These are phyloP conservation scores for Drosophila biarmipes DNA, from an alignment of 1,140 invertebrate species.

Conservation along the genomic window DNA sequence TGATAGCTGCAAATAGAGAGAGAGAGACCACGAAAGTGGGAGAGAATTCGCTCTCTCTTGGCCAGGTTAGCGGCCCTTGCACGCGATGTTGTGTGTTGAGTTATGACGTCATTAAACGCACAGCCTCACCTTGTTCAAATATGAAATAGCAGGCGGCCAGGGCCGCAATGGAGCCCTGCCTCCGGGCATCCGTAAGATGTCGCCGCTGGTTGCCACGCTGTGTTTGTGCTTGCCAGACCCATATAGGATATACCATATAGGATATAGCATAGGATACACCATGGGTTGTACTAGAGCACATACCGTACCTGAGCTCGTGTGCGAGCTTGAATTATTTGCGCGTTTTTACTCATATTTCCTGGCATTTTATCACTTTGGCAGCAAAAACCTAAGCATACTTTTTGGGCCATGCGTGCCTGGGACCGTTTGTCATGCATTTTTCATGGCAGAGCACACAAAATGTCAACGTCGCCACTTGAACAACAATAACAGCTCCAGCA, in stretches of 20 bases:
- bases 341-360: constrained; percentile 73
- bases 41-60: constrained; percentile 8
- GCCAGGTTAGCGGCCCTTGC: constrained; percentile 70
- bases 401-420: constrained; percentile 61
- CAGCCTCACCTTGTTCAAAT: constrained; percentile 77
- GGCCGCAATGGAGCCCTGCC: constrained; percentile 17
- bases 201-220: constrained; percentile 20
- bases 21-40: constrained; percentile 5
- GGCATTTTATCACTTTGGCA: constrained; percentile 57
- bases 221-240: constrained; percentile 9
- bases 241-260: constrained; percentile 15
- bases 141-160: constrained; percentile 49
- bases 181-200: constrained; percentile 67
- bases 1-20: constrained; percentile 49
- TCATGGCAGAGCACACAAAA: constrained; percentile 60
- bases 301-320: constrained; percentile 25
- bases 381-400: constrained; percentile 56
- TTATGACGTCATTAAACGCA: constrained; percentile 77
- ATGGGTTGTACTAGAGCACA: neutral
- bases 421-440: constrained; percentile 79
- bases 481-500: constrained; percentile 66
- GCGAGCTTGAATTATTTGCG: constrained; percentile 72
- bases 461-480: constrained; percentile 74
- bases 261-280: neutral
- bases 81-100: constrained; percentile 69